Evolutionary conservation across 2,113 vertebrate species (phyloP), one percentile per base, ranked within the genome.

Genomic region (Apeltes quadracus): DNA sequence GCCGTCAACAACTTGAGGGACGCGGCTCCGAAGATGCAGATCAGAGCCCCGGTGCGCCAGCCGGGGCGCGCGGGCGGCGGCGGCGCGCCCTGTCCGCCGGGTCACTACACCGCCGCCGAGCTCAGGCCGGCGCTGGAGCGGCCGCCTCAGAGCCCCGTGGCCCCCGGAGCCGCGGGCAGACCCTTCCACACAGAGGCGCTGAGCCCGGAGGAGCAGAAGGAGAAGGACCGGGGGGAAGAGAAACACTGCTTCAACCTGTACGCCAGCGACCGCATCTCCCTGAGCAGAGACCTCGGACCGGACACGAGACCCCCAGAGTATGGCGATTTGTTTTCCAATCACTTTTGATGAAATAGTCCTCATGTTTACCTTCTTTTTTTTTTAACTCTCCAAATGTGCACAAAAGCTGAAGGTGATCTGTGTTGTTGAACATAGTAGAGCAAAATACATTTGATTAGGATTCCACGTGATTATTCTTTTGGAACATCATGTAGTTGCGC

Each of bases 281-380:
- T 99, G 75, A 97, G 97, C 81, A 92, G 98, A 72, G 96, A 98
- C 87, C 94, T 99, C 82, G 98, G 98, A 61, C 94, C 96, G 34
- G 98, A 99, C 85, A 98, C 97, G 22, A 95, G 98, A 91, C 97
- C 98, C 46, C 97, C 98, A 86, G 98, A 98, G 98, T 99, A 96
- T 14, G 98, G 95, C 84, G 61, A 67, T 85, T 58, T 43, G n/a
- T n/a, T 4, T 50, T 32, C 20, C 43, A 22, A 63, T 67, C n/a
- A 10, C 57, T 63, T 69, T 56, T 65, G 25, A 39, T 57, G 36
- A 71, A 63, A 20, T 9, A 59, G 9, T 67, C 6, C 22, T 55
- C 3, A 38, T 46, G 14, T 63, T 48, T 32, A 25, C 20, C 18
- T 20, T 4, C 27, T 7, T 8, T n/a, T 50, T 46, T n/a, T 44